Evolutionary conservation across 2,888 invertebrate genomes (phyloP).

Genomic region (Podabrus alpinus): DNA sequence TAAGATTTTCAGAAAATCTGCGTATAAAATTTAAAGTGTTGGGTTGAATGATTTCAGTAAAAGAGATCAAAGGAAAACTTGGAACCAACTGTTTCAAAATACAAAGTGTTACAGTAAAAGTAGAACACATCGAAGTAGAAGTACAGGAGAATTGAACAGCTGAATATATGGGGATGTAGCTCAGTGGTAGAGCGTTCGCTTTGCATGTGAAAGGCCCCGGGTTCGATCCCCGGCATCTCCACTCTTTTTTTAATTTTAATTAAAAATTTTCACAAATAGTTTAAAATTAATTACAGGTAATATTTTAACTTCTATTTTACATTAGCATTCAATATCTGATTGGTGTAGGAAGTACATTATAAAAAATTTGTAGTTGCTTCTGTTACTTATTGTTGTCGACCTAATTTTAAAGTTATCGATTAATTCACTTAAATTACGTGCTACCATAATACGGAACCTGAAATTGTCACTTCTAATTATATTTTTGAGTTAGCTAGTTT

Average conservation of each 20-base stretch:
- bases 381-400: too few relatives aligned
- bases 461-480: not conserved
- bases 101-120: too few relatives aligned
- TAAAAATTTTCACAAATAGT: too few relatives aligned
- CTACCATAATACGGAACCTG: not conserved
- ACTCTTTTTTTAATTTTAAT: conserved; percentile 48
- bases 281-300: too few relatives aligned
- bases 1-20: not conserved
- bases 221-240: conserved; percentile 97
- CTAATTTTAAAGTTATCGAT: not conserved
- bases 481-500: not conserved
- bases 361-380: too few relatives aligned
- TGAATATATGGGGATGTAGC: conserved; percentile 76
- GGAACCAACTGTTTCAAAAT: too few relatives aligned
- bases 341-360: too few relatives aligned
- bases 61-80: not conserved
- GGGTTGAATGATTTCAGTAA: not conserved
- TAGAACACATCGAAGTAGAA: too few relatives aligned
- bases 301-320: too few relatives aligned
- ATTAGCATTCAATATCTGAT: too few relatives aligned
- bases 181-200: conserved; percentile 99
- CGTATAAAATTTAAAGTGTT: not conserved
- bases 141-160: not conserved
- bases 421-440: not conserved
- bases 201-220: conserved; percentile 99